Evolutionary conservation across 30 jellyfish, hydroid and myxozoan species (phyloP), one percentile per base, ranked within the genome.

Genomic region (Aurelia sp.): DNA sequence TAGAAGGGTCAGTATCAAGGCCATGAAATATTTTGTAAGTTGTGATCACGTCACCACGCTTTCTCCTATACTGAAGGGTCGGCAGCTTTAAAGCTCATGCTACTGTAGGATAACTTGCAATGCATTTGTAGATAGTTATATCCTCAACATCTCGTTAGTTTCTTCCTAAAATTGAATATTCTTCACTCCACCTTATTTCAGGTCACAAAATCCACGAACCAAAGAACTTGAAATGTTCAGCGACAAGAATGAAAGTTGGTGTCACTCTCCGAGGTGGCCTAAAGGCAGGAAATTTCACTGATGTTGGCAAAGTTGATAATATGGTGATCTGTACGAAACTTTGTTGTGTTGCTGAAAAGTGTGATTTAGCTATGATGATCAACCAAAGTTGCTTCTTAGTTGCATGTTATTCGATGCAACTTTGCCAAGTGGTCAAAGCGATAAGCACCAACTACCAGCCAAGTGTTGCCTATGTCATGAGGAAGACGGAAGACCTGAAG

Each of bases 191-290:
- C 9, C 15, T 13, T 8, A 7, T 71, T 40, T 50, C 69, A 88
- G 97, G 82, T 21, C 91, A 63, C 33, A 88, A 80, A 63, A 27
- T 31, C 11, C 82, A 88, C 78, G 91, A 82, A 63, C 95, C 97
- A 21, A 90, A 80, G 67, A 90, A 93, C 63, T 89, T 81, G 60
- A 67, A 87, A 68, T 94, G 99, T 74, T 70, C 90, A 4, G 97
- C 97, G 59, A 88, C 97, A 1, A 89, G 93, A 84, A 86, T 94
- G 92, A 83, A 88, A 79, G 88, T 94, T 41, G 99, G 97, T 69
- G 97, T 88, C 51, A 89, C 99, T 0, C 91, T 94, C 15, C 83
- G 97, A 8, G 99, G 99, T 52, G 99, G 99, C 72, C 76, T 94
- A 44, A 75, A 88, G 51, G 94, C 99, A 3, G 99, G 99, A 16